phyloP scores from a whole-genome alignment of 2,113 vertebrate genomes.

The Scomber japonicus region DNA sequence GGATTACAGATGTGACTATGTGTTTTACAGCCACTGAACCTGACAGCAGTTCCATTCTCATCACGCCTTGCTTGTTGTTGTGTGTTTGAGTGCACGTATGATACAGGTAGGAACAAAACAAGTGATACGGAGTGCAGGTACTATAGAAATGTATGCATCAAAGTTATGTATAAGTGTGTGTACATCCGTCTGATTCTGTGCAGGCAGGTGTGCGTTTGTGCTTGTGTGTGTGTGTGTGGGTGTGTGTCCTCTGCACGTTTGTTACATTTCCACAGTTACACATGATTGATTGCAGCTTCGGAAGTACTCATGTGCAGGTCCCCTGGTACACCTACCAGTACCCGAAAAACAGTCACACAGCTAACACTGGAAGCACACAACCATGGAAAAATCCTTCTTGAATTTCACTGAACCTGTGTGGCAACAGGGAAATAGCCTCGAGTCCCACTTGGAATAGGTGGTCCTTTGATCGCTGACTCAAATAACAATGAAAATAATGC shows the following conservation, averaged over 20 bases:
- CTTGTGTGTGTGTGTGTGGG: background rate
- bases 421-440: constrained; percentile 49
- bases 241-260: background rate
- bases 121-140: constrained; percentile 7
- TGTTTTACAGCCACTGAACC: constrained; percentile 26
- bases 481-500: constrained; percentile 64
- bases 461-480: constrained; percentile 65
- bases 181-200: background rate
- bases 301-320: constrained; percentile 61
- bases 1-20: constrained; percentile 44
- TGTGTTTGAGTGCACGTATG: constrained; percentile 32
- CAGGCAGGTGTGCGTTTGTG: no score
- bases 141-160: constrained; percentile 9
- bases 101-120: constrained; percentile 17
- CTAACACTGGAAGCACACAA: constrained; percentile 21
- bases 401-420: constrained; percentile 52
- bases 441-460: constrained; percentile 46
- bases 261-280: constrained; percentile 48
- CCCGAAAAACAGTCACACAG: constrained; percentile 52
- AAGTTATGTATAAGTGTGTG: background rate
- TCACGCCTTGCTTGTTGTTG: constrained; percentile 32
- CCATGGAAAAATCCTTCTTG: constrained; percentile 47
- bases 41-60: constrained; percentile 40
- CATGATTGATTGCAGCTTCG: constrained; percentile 68
- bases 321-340: constrained; percentile 31